phyloP scores from a whole-genome alignment of 2,888 invertebrate genomes.

The Agrochola lychnidis region DNA sequence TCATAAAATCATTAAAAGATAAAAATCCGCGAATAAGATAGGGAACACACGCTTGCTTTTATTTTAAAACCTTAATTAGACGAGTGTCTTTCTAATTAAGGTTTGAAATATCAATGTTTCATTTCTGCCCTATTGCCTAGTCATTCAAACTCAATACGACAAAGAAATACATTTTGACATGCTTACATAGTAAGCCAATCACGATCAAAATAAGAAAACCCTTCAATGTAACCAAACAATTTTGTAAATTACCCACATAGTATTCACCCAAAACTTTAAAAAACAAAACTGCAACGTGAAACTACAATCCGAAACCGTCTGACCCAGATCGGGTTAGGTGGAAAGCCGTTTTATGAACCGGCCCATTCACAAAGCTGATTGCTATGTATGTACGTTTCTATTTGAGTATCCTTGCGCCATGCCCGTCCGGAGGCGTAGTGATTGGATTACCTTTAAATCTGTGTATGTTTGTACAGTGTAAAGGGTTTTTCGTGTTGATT shows the following conservation, averaged over 20 bases:
- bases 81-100: too few relatives aligned
- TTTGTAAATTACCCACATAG: neutral
- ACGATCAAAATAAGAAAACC: neutral
- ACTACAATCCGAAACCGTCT: slow-evolving; percentile 28
- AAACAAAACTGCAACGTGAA: slow-evolving; percentile 32
- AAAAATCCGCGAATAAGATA: neutral
- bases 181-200: neutral
- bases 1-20: neutral
- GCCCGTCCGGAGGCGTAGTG: slow-evolving; percentile 33
- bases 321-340: slow-evolving; percentile 58
- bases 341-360: slow-evolving; percentile 59
- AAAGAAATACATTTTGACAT: neutral
- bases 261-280: neutral
- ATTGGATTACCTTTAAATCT: slow-evolving; percentile 60
- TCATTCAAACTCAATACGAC: neutral
- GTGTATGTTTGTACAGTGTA: slow-evolving; percentile 26
- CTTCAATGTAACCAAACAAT: slow-evolving; percentile 11
- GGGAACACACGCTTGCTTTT: neutral
- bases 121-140: neutral
- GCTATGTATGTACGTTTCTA: slow-evolving; percentile 59
- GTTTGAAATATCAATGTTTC: neutral
- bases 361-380: slow-evolving; percentile 65
- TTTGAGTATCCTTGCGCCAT: slow-evolving; percentile 59
- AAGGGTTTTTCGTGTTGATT: slow-evolving; percentile 33
- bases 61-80: neutral